phyloP scores from a whole-genome alignment of 1,140 invertebrate species.

The Oreohelix idahoensis region DNA sequence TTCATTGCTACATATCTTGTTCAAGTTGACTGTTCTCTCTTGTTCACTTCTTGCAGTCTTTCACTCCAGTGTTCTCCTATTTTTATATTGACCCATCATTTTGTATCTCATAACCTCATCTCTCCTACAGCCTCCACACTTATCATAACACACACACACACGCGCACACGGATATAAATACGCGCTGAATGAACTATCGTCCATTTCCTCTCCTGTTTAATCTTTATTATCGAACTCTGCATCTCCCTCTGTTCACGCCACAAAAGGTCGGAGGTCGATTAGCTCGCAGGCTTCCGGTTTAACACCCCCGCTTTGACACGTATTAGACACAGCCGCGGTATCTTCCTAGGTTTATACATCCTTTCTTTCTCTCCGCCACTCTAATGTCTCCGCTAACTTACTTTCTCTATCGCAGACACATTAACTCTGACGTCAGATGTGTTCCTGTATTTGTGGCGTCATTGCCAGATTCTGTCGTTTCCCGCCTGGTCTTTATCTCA shows the following conservation, averaged over 20 bases:
- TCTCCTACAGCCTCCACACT: neutral
- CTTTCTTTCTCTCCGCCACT: neutral
- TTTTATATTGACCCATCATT: neutral
- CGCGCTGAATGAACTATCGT: too few relatives aligned
- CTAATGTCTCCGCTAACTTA: neutral
- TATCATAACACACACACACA: neutral
- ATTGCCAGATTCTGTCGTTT: neutral
- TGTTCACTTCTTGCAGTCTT: too few relatives aligned
- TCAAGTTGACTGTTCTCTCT: too few relatives aligned
- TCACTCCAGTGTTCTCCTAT: neutral
- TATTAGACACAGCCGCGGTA: too few relatives aligned
- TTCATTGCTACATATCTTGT: too few relatives aligned
- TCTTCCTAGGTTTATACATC: neutral
- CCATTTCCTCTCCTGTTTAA: too few relatives aligned
- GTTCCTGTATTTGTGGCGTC: neutral
- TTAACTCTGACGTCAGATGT: neutral
- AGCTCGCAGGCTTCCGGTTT: neutral
- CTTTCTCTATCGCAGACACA: neutral
- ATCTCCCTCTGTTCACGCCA: neutral
- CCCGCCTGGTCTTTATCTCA: neutral
- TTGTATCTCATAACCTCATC: neutral
- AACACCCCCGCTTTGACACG: neutral
- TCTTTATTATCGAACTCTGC: neutral
- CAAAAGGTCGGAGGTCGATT: neutral
- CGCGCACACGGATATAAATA: too few relatives aligned